phyloP scores from a whole-genome alignment of 2,888 invertebrate species.

The Nemurella pictetii region DNA sequence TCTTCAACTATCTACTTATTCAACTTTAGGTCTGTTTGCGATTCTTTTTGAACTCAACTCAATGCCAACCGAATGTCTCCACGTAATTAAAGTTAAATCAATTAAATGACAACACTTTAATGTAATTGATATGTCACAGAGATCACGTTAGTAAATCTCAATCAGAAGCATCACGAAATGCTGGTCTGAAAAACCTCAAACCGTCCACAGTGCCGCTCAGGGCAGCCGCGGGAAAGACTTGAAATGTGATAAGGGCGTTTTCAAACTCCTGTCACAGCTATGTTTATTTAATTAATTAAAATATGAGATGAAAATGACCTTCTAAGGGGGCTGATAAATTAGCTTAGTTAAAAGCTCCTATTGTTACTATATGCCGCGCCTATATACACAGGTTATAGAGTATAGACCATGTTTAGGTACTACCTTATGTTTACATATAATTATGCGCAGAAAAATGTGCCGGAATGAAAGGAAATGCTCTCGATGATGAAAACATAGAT shows the following conservation, averaged over 20 bases:
- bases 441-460: neutral
- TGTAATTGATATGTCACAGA: neutral
- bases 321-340: neutral
- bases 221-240: neutral
- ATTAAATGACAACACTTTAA: neutral
- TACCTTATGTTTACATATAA: neutral
- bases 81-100: neutral
- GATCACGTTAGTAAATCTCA: neutral
- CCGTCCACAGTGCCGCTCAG: neutral
- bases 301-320: conserved; percentile 14
- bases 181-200: neutral
- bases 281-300: conserved; percentile 33
- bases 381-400: neutral
- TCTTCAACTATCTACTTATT: no score
- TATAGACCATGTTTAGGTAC: no score
- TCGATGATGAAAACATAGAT: neutral
- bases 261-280: conserved; percentile 26
- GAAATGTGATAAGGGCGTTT: conserved; percentile 25
- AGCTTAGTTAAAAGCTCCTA: neutral
- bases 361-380: neutral
- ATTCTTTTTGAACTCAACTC: no score
- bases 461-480: neutral
- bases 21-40: no score
- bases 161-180: neutral
- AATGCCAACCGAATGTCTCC: no score